phyloP scores from a whole-genome alignment of 2,113 vertebrate genomes.

The pig (Sus scrofa) region DNA sequence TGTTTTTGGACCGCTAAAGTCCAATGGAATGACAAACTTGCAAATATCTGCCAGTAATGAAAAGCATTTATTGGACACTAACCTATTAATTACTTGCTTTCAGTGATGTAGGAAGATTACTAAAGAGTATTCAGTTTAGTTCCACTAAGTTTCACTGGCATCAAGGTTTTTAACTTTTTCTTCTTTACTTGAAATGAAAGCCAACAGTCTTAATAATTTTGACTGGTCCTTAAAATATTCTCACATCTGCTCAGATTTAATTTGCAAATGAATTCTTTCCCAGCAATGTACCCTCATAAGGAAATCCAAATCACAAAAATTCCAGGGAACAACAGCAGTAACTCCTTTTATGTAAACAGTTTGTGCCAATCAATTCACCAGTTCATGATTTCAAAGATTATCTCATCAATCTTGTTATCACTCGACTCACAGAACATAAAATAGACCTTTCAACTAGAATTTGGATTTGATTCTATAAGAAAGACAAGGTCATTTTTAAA shows the following conservation, averaged over 20 bases:
- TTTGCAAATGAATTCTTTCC: neutral
- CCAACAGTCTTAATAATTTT: slow-evolving; percentile 19
- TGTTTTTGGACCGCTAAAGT: neutral
- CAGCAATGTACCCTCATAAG: neutral
- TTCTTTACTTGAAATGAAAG: slow-evolving; percentile 48
- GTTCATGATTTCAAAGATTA: slow-evolving; percentile 42
- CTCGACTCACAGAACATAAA: slow-evolving; percentile 33
- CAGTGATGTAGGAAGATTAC: neutral
- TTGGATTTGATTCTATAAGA: slow-evolving; percentile 36
- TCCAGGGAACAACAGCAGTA: neutral
- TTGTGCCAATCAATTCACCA: slow-evolving; percentile 27
- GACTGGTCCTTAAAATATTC: neutral
- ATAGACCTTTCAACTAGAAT: slow-evolving; percentile 45
- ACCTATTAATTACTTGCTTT: neutral
- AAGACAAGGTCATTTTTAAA: slow-evolving; percentile 20
- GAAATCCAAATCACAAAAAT: slow-evolving; percentile 43
- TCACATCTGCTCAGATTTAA: slow-evolving; percentile 33
- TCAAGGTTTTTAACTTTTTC: neutral
- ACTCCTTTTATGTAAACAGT: neutral
- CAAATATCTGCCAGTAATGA: slow-evolving; percentile 17
- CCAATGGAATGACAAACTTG: neutral
- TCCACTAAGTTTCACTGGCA: neutral
- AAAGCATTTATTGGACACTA: neutral
- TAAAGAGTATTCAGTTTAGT: neutral
- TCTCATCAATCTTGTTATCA: slow-evolving; percentile 50